These are phyloP conservation scores for Sarcophaga caerulescens DNA, from an alignment of 2,888 invertebrate genomes.

Conservation along the genomic window DNA sequence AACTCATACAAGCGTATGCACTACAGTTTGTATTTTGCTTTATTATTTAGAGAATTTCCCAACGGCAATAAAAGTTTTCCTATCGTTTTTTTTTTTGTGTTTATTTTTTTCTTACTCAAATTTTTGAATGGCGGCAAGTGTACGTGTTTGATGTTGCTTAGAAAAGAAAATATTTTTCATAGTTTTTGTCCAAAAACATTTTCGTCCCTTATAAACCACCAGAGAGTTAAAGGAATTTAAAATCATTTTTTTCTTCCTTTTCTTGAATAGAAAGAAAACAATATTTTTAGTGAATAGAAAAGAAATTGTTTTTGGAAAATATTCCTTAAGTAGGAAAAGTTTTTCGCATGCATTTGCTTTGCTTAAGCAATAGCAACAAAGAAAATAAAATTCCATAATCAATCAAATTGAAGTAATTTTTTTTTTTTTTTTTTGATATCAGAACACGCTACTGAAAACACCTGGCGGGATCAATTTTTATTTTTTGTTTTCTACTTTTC, in stretches of 20 bases:
- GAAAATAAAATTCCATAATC: no score
- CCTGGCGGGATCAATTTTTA: no score
- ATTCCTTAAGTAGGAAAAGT: neutral
- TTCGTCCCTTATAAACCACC: neutral
- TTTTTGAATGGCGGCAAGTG: neutral
- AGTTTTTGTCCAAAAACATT: neutral
- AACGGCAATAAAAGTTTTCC: neutral
- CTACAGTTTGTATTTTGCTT: neutral
- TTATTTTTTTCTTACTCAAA: neutral
- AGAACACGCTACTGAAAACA: no score
- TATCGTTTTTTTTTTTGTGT: neutral
- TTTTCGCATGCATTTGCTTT: neutral
- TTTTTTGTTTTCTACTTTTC: no score
- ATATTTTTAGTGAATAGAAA: neutral
- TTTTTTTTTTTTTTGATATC: no score
- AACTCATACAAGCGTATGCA: neutral
- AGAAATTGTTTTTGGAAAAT: neutral
- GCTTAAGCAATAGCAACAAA: neutral
- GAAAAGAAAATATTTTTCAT: neutral
- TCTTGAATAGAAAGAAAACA: neutral
- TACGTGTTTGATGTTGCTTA: neutral
- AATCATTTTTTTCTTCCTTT: neutral
- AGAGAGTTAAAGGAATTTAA: neutral
- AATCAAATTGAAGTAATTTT: no score
- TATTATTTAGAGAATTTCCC: neutral